Base-by-base conservation (phyloP, 2,113 vertebrate species). In the Spea bombifrons region DNA sequence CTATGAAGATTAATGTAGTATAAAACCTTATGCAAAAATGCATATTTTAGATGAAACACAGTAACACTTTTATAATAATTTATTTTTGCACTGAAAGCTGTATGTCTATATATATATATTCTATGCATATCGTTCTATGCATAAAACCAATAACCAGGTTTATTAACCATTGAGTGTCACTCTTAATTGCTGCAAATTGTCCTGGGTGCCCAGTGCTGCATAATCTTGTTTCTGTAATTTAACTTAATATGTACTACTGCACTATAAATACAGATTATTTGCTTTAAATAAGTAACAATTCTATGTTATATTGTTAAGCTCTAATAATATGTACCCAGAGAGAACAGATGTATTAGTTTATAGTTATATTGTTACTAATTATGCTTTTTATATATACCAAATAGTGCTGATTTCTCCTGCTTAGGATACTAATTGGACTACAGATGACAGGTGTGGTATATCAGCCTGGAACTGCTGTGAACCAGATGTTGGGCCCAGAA, bases 401-500 rank as follows among this genome's bases (percentile, higher is more conserved):
- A 59, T 59, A 59, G 55, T 59, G 55, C 55, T 59, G 55, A 59
- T 59, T 59, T 59, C 55, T 59, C 9, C 10, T 59, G 12, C 55
- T 59, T 13, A 13, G 6, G 55, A 13, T 59, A 59, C 55, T 59
- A 59, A 59, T 59, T 59, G 55, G 55, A 59, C 55, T 59, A 12
- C 55, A 59, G 55, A 59, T 59, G 55, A 59, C 55, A 59, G 55
- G 55, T 59, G 55, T 59, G 55, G 55, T 59, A 59, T 59, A 59
- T 59, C 55, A 59, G 15, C 55, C 15, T 9, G 55, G 55, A 59
- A 59, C 55, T 13, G 55, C 55, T 59, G 55, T 13, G 55, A 59
- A 59, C 55, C 55, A 59, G 55, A 59, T 59, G 55, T 59, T 59
- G 10, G 4, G 9, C 55, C 55, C 3, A 59, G 9, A 59, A 59